These are phyloP conservation scores for Protula sp. DNA, from an alignment of 2,888 invertebrate species.

Conservation along the genomic window DNA sequence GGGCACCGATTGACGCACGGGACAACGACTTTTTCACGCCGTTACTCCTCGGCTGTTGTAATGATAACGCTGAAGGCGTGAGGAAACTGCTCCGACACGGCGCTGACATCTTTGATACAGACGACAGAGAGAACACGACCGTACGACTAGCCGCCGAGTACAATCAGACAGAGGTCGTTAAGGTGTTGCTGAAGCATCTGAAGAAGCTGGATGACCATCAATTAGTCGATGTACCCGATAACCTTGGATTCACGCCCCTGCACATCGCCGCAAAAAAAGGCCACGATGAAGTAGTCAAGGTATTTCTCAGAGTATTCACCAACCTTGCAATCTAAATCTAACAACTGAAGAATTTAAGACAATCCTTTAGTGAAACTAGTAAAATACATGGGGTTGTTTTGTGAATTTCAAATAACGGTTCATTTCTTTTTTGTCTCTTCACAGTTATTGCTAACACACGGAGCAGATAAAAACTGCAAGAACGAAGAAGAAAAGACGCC, in stretches of 20 bases:
- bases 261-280: conserved; percentile 10
- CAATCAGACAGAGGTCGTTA: conserved; percentile 6
- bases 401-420: no score
- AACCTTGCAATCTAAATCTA: no score
- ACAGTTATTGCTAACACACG: conserved; percentile 10
- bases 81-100: conserved; percentile 1
- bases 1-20: no score
- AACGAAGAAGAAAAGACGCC: conserved; percentile 20
- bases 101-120: conserved; percentile 8
- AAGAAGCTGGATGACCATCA: background rate
- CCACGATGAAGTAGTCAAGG: background rate
- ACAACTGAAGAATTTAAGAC: no score
- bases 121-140: conserved; percentile 7
- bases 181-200: conserved; percentile 6
- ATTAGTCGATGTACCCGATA: conserved; percentile 9
- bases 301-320: no score
- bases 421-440: background rate
- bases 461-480: conserved; percentile 11
- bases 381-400: no score
- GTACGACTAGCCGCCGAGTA: conserved; percentile 10
- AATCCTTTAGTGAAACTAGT: no score
- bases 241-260: conserved; percentile 7
- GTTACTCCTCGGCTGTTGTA: conserved; percentile 3
- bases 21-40: conserved; percentile 9
- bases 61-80: conserved; percentile 3